These are phyloP conservation scores for Eucera pruinosa DNA, from an alignment of 2,888 invertebrate species.

Conservation along the genomic window DNA sequence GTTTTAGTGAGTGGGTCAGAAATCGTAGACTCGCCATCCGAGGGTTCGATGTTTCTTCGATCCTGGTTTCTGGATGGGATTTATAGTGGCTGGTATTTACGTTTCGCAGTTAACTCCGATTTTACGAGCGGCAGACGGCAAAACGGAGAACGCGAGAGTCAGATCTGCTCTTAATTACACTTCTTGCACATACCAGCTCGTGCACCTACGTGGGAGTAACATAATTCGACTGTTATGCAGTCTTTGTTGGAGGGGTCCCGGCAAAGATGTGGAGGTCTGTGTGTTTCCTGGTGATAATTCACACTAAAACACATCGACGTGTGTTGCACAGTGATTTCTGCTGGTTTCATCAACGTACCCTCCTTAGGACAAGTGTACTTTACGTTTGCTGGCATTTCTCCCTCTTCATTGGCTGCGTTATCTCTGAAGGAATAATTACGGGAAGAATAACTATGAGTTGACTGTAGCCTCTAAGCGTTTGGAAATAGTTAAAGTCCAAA, in stretches of 20 bases:
- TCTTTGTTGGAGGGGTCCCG: constrained; percentile 50
- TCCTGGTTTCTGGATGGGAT: constrained; percentile 20
- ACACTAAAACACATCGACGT: constrained; percentile 50
- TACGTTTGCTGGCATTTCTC: constrained; percentile 32
- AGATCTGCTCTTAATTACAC: constrained; percentile 72
- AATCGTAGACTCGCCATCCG: background rate
- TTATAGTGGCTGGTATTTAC: constrained; percentile 32
- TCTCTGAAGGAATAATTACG: constrained; percentile 6
- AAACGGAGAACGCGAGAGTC: constrained; percentile 55
- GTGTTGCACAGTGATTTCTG: constrained; percentile 33
- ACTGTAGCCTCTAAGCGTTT: too few relatives aligned
- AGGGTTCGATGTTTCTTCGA: constrained; percentile 6
- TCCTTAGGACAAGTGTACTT: constrained; percentile 35
- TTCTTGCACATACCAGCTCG: constrained; percentile 68
- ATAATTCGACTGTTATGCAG: constrained; percentile 71
- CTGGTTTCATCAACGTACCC: constrained; percentile 56
- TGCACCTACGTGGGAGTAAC: constrained; percentile 50
- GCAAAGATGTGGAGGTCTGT: constrained; percentile 18
- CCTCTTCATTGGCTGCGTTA: constrained; percentile 12
- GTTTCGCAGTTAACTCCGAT: constrained; percentile 47
- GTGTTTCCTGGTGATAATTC: constrained; percentile 62
- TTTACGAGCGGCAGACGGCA: constrained; percentile 55
- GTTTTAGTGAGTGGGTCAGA: background rate
- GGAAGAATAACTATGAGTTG: background rate
- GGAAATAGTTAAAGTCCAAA: too few relatives aligned